Conservation (phyloP, 2,888 invertebrate genomes). For the Ochropleura plecta region DNA sequence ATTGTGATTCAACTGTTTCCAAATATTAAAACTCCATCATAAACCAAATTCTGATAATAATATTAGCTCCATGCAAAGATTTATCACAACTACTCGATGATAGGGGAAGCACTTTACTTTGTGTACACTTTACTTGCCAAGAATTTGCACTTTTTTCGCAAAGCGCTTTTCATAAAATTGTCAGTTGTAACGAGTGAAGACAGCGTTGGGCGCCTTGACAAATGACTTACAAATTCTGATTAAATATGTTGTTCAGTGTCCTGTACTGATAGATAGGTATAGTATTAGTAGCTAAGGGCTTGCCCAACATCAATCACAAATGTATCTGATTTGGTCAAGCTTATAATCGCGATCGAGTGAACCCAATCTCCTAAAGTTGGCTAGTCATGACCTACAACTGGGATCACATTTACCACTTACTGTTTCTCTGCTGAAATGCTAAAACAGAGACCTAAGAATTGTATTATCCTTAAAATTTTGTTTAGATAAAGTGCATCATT, state of each 20-base stretch:
- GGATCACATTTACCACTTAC: conserved; percentile 6
- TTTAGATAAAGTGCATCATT: not conserved
- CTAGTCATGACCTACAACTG: not conserved
- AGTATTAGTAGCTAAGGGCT: not conserved
- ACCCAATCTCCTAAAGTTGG: conserved; percentile 15
- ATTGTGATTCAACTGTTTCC: not conserved
- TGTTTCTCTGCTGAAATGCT: conserved; percentile 1
- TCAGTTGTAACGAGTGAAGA: conserved; percentile 73
- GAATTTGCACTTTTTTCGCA: conserved; percentile 65
- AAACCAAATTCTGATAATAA: not conserved
- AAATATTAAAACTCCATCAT: not conserved
- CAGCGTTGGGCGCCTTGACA: conserved; percentile 72
- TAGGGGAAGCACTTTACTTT: conserved; percentile 27
- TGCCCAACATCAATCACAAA: not conserved
- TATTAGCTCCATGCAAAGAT: conserved; percentile 5
- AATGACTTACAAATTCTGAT: conserved; percentile 69
- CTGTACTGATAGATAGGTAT: not conserved
- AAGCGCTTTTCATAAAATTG: conserved; percentile 69
- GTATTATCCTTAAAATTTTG: not conserved
- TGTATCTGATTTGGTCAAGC: conserved; percentile 17
- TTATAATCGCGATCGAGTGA: conserved; percentile 8
- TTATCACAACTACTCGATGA: conserved; percentile 13
- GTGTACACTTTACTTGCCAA: conserved; percentile 73
- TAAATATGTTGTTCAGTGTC: conserved; percentile 12
- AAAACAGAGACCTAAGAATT: not conserved